Evolutionary conservation across 2,113 vertebrate genomes (phyloP).

Genomic region (Perca fluviatilis): DNA sequence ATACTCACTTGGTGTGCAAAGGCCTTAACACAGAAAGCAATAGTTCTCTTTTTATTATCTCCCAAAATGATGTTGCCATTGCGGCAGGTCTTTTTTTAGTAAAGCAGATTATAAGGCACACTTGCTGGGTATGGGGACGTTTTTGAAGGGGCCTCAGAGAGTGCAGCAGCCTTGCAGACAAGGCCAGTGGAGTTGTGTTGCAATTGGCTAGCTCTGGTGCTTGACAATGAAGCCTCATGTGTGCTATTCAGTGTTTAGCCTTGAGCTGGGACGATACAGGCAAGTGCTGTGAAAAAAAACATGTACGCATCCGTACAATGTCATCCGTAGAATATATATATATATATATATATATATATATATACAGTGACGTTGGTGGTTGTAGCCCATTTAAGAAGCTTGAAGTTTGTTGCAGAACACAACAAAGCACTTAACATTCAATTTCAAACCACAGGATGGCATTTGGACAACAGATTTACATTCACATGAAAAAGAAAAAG

Average conservation of each 20-base stretch:
- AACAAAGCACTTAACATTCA: not conserved
- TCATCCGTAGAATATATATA: too few relatives aligned
- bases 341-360: too few relatives aligned
- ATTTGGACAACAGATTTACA: not conserved
- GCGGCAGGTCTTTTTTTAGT: constrained; percentile 23
- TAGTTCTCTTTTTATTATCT: constrained; percentile 11
- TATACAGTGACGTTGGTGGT: not conserved
- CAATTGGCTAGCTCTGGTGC: constrained; percentile 34
- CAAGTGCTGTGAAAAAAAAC: constrained; percentile 20
- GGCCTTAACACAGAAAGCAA: constrained; percentile 1
- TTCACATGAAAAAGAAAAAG: too few relatives aligned
- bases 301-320: not conserved
- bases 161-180: constrained; percentile 49
- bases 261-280: constrained; percentile 61
- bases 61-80: constrained; percentile 2
- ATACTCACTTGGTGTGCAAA: not conserved
- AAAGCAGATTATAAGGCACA: constrained; percentile 22
- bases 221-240: constrained; percentile 52
- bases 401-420: not conserved
- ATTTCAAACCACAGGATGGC: not conserved
- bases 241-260: constrained; percentile 73
- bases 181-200: constrained; percentile 51
- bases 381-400: constrained; percentile 13
- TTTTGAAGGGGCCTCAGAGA: constrained; percentile 44
- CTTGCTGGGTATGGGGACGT: constrained; percentile 9